Evolutionary conservation across 1,140 invertebrate species (phyloP), one percentile per base, ranked within the genome.

Genomic region (Trichonephila clavata): DNA sequence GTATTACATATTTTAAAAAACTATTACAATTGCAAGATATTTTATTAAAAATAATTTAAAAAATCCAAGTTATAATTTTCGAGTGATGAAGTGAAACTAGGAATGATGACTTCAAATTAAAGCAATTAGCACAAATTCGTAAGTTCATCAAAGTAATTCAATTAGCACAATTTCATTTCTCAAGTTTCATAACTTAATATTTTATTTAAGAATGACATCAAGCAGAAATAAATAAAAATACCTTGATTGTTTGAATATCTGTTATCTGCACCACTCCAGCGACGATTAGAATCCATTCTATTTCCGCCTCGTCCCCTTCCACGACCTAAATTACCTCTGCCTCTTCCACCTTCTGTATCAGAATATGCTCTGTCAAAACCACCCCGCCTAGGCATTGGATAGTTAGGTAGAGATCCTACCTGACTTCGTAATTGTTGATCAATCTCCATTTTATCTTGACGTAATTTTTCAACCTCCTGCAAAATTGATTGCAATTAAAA

Each of bases 401-500:
- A 89, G 43, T 84, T 94, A n/a, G 84, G 86, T 63, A 95, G 24
- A 94, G 96, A 96, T 94, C 97, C 97, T 91, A 98, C 97, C 95
- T 98, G 97, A 96, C 97, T 98, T 95, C 98, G 97, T 95, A 99
- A 96, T 96, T 99, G 98, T 96, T 98, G 98, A 96, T 99, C 98
- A 94, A 99, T 99, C 96, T 99, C 98, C 95, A 98, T 96, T 97
- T 99, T 99, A 96, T 99, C 98, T 96, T 98, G 98, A 90, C 98
- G 97, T 95, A 99, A 96, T 96, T 98, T 97, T 96, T 99, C 98
- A 93, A 99, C 98, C 97, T 99, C 98, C 98, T 99, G 68, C 8
- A 43, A 71, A 71, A 39, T 50, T 39, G 14, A 10, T 16, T 39
- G 20, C 7, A 50, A 50, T 50, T 50, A 50, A 50, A 50, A 50